Base-by-base conservation (phyloP, 2,797 vertebrate species). In the Hipposideros larvatus region DNA sequence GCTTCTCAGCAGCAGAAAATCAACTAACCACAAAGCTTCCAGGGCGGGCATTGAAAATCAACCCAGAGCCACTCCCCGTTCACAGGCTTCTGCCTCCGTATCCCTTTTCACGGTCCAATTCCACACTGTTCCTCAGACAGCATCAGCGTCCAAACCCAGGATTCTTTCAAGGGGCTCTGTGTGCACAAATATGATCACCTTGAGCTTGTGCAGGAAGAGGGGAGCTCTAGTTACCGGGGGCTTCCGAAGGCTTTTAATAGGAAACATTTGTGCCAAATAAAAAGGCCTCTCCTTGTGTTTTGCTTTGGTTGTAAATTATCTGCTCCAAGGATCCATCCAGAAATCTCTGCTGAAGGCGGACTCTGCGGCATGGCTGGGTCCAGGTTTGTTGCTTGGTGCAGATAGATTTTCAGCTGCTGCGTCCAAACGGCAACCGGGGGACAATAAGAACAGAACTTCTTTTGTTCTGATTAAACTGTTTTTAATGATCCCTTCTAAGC, bases 401-500 rank as follows among this genome's bases (percentile, higher is more conserved):
- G 98, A 98, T 98, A 98, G 98, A 97, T 98, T 98, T 98, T 98
- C 98, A 98, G 98, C 97, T 95, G 98, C 98, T 98, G 98, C 98
- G 98, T 99, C 90, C 98, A 98, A 98, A 99, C 98, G 98, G 97
- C 98, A 98, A 98, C 97, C 94, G 97, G 98, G 98, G 98, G 98
- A 99, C 99, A 99, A 99, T 99, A 97, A 99, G 98, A 99, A 99
- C 99, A 99, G 99, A 99, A 95, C 98, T 98, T 97, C 99, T 99
- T 99, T 99, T 99, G 99, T 99, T 99, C 99, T 95, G 98, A 97
- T 98, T 99, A 99, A 98, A 99, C 99, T 99, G 98, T 99, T 99
- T 99, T 99, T 98, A 99, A 99, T 99, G 99, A 99, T 99, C 99
- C 98, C 98, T 99, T 98, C 99, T 99, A 99, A 99, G 99, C 99